Base-by-base conservation (phyloP, 2,888 invertebrate genomes). In the Papilio demoleus region DNA sequence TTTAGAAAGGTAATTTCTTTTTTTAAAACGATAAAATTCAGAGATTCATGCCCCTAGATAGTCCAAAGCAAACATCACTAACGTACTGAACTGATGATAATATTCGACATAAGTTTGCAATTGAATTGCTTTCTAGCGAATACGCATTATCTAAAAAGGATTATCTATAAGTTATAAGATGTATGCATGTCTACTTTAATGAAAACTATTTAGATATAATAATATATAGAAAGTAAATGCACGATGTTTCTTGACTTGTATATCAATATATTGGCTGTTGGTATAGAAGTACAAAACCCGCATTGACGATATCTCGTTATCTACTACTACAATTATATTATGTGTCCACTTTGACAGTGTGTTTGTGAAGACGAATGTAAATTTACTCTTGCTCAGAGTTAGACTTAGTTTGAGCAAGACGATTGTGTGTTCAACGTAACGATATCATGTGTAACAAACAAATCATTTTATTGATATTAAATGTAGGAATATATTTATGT, bases 281-380 rank as follows among this genome's bases (percentile, higher is more conserved):
- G 4, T n/a, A 11, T 27, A 27, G 24, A 14, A 27, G 4, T 1
- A n/a, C 31, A 31, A 27, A 17, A 56, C n/a, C n/a, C 8, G n/a
- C 53, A 31, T 31, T 31, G 17, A 56, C 11, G 31, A 11, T 9
- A 12, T 6, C 6, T 8, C 12, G 31, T 9, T 5, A n/a, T 56
- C 14, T 1, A 8, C n/a, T 56, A 11, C 14, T 53, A 17, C 53
- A 56, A 56, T n/a, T 17, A 56, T 56, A 56, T 59, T 59, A 22
- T 3, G 19, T 59, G 59, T 22, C 22, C 19, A 36, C 38, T 59
- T 59, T 59, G 34, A 38, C 22, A 36, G 19, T 14, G 36, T 58
- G 22, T 56, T 31, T 56, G 53, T 22, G 38, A 60, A 59, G 24
- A 60, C 60, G 59, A 31, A 9, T 56, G 61, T 61, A 45, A 61